Conservation (phyloP, 2,113 vertebrate genomes). For the Paradoxurus hermaphroditus region DNA sequence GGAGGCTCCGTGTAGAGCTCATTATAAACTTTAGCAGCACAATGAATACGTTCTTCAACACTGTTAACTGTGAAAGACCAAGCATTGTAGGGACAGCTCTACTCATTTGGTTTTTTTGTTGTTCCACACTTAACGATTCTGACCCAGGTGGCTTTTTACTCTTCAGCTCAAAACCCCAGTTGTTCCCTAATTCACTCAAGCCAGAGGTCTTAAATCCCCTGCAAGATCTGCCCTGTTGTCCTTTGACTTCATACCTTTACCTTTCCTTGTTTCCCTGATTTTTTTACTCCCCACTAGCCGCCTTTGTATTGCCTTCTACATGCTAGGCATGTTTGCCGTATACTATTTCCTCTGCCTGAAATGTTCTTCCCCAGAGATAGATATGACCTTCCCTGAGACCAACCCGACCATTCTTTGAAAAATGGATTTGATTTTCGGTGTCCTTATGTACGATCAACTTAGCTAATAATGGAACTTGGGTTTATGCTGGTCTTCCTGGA, state of each 20-base stretch:
- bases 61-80: background rate
- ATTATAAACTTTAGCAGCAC: background rate
- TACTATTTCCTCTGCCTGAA: background rate
- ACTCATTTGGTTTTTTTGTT: background rate
- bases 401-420: background rate
- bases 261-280: background rate
- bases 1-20: background rate
- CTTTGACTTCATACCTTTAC: background rate
- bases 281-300: too few species aligned
- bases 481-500: background rate
- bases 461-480: background rate
- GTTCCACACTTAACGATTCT: background rate
- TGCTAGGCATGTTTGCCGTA: too few species aligned
- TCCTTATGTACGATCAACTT: background rate
- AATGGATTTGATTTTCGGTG: background rate
- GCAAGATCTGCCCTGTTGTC: rapidly evolving
- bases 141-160: background rate
- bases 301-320: background rate
- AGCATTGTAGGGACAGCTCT: background rate
- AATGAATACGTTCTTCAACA: background rate
- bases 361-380: background rate
- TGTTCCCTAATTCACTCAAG: background rate
- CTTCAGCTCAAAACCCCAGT: background rate
- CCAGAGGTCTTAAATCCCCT: background rate
- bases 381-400: background rate